Evolutionary conservation across 1,140 invertebrate genomes (phyloP).

Genomic region (Dendrolimus punctatus): DNA sequence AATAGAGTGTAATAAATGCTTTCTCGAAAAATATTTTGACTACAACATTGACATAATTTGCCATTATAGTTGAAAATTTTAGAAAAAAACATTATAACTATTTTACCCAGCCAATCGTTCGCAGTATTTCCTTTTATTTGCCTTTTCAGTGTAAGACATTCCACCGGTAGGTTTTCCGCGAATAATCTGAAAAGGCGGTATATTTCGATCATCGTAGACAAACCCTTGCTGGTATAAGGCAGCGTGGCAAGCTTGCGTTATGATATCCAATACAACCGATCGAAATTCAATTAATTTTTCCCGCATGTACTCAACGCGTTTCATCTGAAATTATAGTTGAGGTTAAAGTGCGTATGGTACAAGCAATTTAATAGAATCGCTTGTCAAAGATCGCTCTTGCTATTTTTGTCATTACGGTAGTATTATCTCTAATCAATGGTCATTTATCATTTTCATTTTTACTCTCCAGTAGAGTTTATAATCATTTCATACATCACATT

Average conservation of each 20-base stretch:
- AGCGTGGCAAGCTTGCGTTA: conserved; percentile 79
- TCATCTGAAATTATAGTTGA: conserved; percentile 45
- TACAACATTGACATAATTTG: background rate
- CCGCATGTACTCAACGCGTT: conserved; percentile 69
- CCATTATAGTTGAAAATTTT: background rate
- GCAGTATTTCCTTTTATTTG: conserved; percentile 84
- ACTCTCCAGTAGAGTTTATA: no score
- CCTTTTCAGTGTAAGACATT: conserved; percentile 88
- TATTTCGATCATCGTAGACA: conserved; percentile 77
- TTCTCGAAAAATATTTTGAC: no score
- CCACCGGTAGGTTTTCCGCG: conserved; percentile 72
- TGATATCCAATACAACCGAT: conserved; percentile 74
- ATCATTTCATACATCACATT: no score
- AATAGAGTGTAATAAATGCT: no score
- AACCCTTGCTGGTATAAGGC: conserved; percentile 83
- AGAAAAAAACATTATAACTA: background rate
- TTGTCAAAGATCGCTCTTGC: no score
- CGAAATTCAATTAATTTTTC: conserved; percentile 75
- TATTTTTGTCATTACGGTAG: no score
- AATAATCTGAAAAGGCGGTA: conserved; percentile 62
- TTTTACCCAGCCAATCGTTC: conserved; percentile 71
- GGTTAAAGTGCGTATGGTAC: no score
- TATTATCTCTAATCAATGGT: no score
- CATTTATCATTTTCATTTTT: no score
- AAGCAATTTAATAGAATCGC: no score